These are phyloP conservation scores for Pterobdella sp. DNA, from an alignment of 2,888 invertebrate species.

Conservation along the genomic window DNA sequence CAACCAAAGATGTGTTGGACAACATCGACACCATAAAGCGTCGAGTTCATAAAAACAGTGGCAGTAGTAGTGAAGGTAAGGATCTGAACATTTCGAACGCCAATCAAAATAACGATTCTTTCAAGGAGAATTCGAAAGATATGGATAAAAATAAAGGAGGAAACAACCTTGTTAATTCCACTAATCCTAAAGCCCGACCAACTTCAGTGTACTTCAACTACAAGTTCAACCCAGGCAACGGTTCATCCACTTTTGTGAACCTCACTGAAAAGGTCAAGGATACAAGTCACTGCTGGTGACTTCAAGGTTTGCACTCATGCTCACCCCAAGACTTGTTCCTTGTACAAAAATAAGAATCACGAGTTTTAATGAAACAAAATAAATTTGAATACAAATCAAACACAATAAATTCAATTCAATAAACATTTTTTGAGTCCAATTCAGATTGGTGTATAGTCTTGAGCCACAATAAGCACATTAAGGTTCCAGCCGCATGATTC, in stretches of 20 bases:
- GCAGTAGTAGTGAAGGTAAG: background rate
- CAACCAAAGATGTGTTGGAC: background rate
- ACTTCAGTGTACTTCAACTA: constrained; percentile 22
- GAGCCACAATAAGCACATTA: too few relatives aligned
- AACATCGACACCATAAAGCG: constrained; percentile 3
- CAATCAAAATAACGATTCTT: background rate
- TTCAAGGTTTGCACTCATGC: too few relatives aligned
- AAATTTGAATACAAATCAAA: too few relatives aligned
- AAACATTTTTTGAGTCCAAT: too few relatives aligned
- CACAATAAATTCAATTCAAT: too few relatives aligned
- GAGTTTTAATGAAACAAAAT: too few relatives aligned
- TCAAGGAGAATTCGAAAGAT: background rate
- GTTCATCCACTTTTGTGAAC: constrained; percentile 17
- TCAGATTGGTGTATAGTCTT: too few relatives aligned
- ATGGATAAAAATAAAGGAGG: too few relatives aligned
- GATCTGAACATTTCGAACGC: background rate
- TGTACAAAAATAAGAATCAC: too few relatives aligned
- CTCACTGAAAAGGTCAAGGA: constrained; percentile 26
- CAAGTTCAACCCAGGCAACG: constrained; percentile 19
- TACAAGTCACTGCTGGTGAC: too few relatives aligned
- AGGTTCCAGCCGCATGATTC: too few relatives aligned
- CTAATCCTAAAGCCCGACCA: constrained; percentile 8
- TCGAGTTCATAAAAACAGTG: background rate
- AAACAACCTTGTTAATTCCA: background rate
- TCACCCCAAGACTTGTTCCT: too few relatives aligned